These are phyloP conservation scores for Noctua comes DNA, from an alignment of 2,888 invertebrate genomes.

Conservation along the genomic window DNA sequence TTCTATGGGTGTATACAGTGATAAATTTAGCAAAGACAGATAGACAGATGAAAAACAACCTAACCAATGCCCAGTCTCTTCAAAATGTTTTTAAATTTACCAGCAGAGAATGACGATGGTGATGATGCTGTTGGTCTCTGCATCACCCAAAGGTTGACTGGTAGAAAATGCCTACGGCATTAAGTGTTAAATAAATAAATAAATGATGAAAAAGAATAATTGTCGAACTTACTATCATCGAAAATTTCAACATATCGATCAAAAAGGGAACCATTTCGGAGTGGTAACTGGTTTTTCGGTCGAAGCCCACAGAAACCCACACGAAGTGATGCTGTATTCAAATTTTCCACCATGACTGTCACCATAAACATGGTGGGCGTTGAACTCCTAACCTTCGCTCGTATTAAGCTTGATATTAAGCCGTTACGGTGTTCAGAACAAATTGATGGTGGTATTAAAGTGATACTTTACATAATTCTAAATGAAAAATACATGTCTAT, in stretches of 20 bases:
- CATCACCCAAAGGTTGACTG: no score
- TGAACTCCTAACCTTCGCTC: slow-evolving; percentile 39
- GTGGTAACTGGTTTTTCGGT: background rate
- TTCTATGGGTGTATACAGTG: no score
- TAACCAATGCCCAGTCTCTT: no score
- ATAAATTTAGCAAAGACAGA: no score
- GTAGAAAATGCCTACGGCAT: no score
- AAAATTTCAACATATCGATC: slow-evolving; percentile 12
- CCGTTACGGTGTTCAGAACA: slow-evolving; percentile 18
- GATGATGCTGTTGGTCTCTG: no score
- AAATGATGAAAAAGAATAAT: background rate
- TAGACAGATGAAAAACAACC: no score
- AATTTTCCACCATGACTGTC: slow-evolving; percentile 16
- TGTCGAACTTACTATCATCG: background rate
- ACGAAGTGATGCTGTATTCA: slow-evolving; percentile 14
- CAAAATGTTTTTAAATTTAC: no score
- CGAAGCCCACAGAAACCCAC: slow-evolving; percentile 36
- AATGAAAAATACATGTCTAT: slow-evolving; percentile 30
- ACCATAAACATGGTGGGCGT: slow-evolving; percentile 31
- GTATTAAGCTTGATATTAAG: slow-evolving; percentile 15
- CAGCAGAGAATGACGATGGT: no score
- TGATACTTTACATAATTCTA: slow-evolving; percentile 45
- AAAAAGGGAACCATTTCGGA: no score
- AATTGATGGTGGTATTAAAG: slow-evolving; percentile 40
- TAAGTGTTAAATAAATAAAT: no score